Evolutionary conservation across 2,888 invertebrate genomes (phyloP).

Genomic region (Zaprionus bogoriensis): DNA sequence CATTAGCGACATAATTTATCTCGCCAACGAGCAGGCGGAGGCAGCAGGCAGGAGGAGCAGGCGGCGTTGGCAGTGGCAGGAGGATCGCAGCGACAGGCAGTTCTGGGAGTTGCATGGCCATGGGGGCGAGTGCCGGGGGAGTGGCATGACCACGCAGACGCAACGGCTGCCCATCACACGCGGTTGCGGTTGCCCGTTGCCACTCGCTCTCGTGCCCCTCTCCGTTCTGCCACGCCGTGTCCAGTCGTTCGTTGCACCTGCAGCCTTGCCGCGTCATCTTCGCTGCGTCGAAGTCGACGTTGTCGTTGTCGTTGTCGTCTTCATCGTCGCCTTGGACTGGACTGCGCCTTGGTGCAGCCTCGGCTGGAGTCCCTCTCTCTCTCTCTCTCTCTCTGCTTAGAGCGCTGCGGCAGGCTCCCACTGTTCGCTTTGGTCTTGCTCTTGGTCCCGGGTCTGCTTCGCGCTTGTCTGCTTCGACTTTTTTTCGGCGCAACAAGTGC

Average conservation of each 20-base stretch:
- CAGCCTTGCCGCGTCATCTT: slow-evolving; percentile 77
- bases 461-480: slow-evolving; percentile 29
- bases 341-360: too few species aligned
- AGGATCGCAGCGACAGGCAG: slow-evolving; percentile 19
- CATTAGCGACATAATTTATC: slow-evolving; percentile 83
- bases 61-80: slow-evolving; percentile 11
- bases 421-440: slow-evolving; percentile 55
- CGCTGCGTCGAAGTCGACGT: slow-evolving; percentile 42
- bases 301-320: slow-evolving; percentile 62
- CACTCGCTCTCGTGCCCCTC: slow-evolving; percentile 27
- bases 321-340: slow-evolving; percentile 67
- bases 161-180: slow-evolving; percentile 64
- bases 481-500: slow-evolving; percentile 76
- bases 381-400: slow-evolving; percentile 26
- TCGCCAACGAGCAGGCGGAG: slow-evolving; percentile 73
- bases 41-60: too few species aligned
- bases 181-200: slow-evolving; percentile 18
- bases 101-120: too few species aligned
- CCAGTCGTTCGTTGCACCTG: slow-evolving; percentile 74
- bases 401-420: slow-evolving; percentile 59
- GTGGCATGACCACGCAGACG: slow-evolving; percentile 75
- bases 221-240: too few species aligned
- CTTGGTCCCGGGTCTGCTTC: slow-evolving; percentile 1
- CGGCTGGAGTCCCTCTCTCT: too few species aligned
- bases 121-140: background rate